phyloP scores from a whole-genome alignment of 2,888 invertebrate genomes.

The Chesias legatella region DNA sequence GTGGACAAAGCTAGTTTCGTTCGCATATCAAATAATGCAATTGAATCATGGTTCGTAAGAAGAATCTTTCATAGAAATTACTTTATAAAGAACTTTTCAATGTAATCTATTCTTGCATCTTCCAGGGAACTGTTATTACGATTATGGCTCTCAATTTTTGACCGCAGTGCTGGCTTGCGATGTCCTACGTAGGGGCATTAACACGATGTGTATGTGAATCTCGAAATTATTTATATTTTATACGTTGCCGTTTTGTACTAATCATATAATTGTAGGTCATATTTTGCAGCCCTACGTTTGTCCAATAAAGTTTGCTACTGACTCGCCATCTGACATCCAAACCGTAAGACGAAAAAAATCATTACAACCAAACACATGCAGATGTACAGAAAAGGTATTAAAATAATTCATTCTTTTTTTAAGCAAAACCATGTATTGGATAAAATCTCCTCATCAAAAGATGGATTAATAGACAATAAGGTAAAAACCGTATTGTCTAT shows the following conservation, averaged over 20 bases:
- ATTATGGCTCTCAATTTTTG: slow-evolving; percentile 65
- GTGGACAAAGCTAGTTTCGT: slow-evolving; percentile 65
- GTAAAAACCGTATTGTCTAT: too few relatives aligned
- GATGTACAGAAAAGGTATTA: slow-evolving; percentile 34
- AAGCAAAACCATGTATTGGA: background rate
- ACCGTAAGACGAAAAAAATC: slow-evolving; percentile 39
- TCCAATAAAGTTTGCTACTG: slow-evolving; percentile 62
- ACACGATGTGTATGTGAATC: slow-evolving; percentile 59
- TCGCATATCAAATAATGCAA: slow-evolving; percentile 62
- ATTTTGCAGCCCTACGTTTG: slow-evolving; percentile 76
- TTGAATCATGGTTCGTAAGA: slow-evolving; percentile 56
- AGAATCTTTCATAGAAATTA: too few relatives aligned
- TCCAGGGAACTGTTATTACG: slow-evolving; percentile 67
- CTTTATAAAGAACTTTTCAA: too few relatives aligned
- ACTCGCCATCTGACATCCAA: slow-evolving; percentile 32
- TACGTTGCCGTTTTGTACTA: slow-evolving; percentile 4
- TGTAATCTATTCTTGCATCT: too few relatives aligned
- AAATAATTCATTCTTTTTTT: background rate
- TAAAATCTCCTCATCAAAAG: too few relatives aligned
- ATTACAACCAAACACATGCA: slow-evolving; percentile 33
- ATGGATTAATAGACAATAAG: too few relatives aligned
- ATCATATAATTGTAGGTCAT: slow-evolving; percentile 69
- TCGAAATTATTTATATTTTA: background rate
- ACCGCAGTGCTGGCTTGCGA: slow-evolving; percentile 67
- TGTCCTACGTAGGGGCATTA: slow-evolving; percentile 59